phyloP scores from a whole-genome alignment of 2,113 vertebrate genomes.

The Piprites chloris region DNA sequence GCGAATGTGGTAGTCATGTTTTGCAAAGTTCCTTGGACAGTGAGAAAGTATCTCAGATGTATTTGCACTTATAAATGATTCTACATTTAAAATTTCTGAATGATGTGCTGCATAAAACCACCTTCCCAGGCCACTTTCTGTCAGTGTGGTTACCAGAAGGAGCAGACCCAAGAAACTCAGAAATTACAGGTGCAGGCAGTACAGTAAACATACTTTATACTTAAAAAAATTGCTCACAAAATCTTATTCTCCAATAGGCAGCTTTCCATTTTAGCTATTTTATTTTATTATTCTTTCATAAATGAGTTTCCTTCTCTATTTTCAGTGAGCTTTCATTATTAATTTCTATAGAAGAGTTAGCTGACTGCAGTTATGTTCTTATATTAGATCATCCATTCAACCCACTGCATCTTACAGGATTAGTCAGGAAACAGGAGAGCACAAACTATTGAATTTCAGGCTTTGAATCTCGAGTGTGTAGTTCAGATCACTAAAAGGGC shows the following conservation, averaged over 20 bases:
- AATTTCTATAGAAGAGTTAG: constrained; percentile 1
- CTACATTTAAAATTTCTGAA: background rate
- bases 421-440: background rate
- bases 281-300: background rate
- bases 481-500: background rate
- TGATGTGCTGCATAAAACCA: background rate
- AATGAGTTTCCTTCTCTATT: background rate
- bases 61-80: background rate
- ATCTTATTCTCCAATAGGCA: background rate
- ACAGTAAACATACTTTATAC: background rate
- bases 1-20: background rate
- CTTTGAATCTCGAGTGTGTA: background rate
- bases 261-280: background rate
- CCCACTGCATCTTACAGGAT: background rate
- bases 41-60: background rate
- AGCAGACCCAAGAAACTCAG: background rate
- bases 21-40: background rate
- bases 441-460: background rate
- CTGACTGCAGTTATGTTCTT: background rate
- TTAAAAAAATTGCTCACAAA: background rate
- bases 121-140: background rate
- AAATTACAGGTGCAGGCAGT: background rate
- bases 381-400: constrained; percentile 40
- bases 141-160: background rate
- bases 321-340: background rate